Base-by-base conservation (phyloP, 2,888 invertebrate genomes). In the Anthrax anthrax region DNA sequence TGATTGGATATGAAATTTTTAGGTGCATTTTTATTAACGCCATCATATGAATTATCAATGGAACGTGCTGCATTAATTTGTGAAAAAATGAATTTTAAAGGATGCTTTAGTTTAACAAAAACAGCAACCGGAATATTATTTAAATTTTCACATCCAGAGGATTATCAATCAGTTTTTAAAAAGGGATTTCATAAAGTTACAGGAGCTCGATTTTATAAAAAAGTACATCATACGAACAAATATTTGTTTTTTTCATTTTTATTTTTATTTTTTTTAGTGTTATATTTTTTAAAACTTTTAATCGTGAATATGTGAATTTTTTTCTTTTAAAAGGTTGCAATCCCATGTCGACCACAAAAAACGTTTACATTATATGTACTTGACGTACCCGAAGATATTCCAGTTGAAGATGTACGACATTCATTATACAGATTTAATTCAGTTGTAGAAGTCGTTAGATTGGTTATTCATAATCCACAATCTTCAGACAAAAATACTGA, bases 131-230 rank as follows among this genome's bases (percentile, higher is more conserved):
- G 88, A 47, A 87, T 88, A 60, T 76, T 88, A 52, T 88, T 88
- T 72, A 87, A 86, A 70, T 88, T 88, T 70, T 85, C 85, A 56
- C 82, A 81, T 67, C 83, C 85, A 54, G 87, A 87, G 55, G 88
- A 88, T 64, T 88, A 83, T 67, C 84, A 85, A 68, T 80, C 83
- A 63, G 85, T 87, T 53, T 86, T 80, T 73, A 81, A 85, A 70
- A 87, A 87, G 64, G 87, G 86, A 27, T 88, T 88, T 70, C 86
- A 87, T 68, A 83, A 82, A 67, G 85, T 87, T 44, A 88, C 87
- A 47, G 86, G 86, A 29, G 86, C 87, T 43, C 74, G 87, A 57
- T 81, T 87, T 63, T 87, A 88, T 69, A 80, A 85, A 70, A 88
- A 88, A 79, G 85, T 87, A 72, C n/a, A n/a, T n/a, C n/a, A n/a